phyloP scores from a whole-genome alignment of 2,888 invertebrate genomes.

The Pachliopta kotzebuea region DNA sequence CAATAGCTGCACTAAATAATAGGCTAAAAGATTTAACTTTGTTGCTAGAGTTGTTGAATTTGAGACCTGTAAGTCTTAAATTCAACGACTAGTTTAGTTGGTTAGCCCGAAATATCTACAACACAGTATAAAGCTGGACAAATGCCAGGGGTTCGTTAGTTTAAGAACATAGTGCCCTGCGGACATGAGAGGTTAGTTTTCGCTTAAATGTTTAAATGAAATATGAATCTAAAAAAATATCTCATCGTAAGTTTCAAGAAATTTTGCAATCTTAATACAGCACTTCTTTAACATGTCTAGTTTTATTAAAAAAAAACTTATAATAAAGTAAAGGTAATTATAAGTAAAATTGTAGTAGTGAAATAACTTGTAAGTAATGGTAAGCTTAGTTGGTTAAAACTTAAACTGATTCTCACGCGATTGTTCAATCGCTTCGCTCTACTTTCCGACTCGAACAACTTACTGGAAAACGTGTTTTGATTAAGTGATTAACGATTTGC shows the following conservation, averaged over 20 bases:
- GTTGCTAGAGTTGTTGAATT: neutral
- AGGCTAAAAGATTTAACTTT: neutral
- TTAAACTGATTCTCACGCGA: slow-evolving; percentile 18
- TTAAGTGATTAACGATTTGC: slow-evolving; percentile 15
- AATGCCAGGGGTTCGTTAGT: slow-evolving; percentile 21
- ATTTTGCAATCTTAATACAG: too few relatives aligned
- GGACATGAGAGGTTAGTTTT: slow-evolving; percentile 10
- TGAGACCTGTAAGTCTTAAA: slow-evolving; percentile 2
- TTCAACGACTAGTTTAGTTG: slow-evolving; percentile 6
- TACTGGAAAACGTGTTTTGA: slow-evolving; percentile 12
- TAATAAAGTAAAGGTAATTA: neutral
- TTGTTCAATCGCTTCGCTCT: slow-evolving; percentile 20
- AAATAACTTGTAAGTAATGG: neutral
- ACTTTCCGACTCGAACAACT: slow-evolving; percentile 15
- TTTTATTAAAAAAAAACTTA: too few relatives aligned
- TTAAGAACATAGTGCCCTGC: slow-evolving; percentile 10
- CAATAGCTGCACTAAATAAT: neutral
- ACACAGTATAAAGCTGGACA: slow-evolving; percentile 14
- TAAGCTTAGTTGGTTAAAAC: slow-evolving; percentile 6
- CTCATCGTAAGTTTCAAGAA: too few relatives aligned
- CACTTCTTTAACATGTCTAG: too few relatives aligned
- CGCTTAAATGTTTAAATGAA: neutral
- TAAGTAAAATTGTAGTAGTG: neutral
- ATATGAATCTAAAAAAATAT: neutral
- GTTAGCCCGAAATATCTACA: slow-evolving; percentile 12